Percentiles rank a stretch among this genome's conserved stretches.
Evolutionary conservation across 2,888 invertebrate species (phyloP).

Genomic region (Sphecodes monilicornis): DNA sequence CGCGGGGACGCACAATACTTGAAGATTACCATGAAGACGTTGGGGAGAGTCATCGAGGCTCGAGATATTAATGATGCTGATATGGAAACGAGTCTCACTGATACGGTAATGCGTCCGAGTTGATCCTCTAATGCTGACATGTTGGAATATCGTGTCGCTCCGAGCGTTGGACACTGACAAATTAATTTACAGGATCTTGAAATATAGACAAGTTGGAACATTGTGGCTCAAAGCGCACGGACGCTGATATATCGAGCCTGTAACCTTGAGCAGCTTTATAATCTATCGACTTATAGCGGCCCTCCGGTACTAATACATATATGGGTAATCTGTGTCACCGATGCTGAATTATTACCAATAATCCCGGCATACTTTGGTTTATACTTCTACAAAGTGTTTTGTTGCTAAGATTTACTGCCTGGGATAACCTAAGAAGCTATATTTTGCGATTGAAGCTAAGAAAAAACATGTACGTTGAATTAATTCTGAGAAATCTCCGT

Average conservation of each 20-base stretch:
- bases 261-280: background rate
- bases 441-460: background rate
- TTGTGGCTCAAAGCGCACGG: background rate
- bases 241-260: background rate
- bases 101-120: background rate
- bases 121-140: background rate
- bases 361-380: background rate
- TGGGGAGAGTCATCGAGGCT: background rate
- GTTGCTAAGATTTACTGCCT: background rate
- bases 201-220: background rate
- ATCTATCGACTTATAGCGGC: background rate
- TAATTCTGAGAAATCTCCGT: background rate
- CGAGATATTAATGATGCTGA: constrained; percentile 27
- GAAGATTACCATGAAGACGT: constrained; percentile 3
- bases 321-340: background rate
- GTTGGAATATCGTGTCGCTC: background rate
- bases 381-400: background rate
- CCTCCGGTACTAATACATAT: background rate
- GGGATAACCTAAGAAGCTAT: background rate
- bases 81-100: constrained; percentile 13
- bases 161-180: constrained; percentile 1
- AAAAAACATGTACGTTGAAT: too few relatives aligned
- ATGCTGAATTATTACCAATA: constrained; percentile 9
- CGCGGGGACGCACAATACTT: constrained; percentile 1
- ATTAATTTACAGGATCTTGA: constrained; percentile 19